These are phyloP conservation scores for Porites lutea DNA, from an alignment of 64 coral and sea anemone genomes.

Conservation along the genomic window DNA sequence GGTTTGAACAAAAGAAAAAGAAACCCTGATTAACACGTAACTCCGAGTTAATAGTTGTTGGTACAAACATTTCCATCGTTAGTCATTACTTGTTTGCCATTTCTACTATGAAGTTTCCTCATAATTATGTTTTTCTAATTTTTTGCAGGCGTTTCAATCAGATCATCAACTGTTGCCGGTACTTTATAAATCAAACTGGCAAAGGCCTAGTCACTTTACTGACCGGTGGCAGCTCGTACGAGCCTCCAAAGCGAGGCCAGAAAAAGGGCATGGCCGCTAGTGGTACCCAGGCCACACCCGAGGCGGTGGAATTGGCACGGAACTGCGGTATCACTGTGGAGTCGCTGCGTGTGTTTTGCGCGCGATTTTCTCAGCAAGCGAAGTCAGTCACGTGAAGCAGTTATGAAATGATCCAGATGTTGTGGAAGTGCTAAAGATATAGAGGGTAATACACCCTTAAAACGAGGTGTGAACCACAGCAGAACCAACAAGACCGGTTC, in stretches of 20 bases:
- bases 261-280: slow-evolving; percentile 64
- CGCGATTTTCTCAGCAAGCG: slow-evolving; percentile 62
- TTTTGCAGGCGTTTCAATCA: slow-evolving; percentile 83
- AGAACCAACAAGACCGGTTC: slow-evolving; percentile 19
- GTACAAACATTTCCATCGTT: too few species aligned
- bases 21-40: too few species aligned
- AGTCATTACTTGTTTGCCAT: not conserved
- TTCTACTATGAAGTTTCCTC: not conserved
- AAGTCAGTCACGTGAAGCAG: slow-evolving; percentile 61
- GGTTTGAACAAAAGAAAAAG: too few species aligned
- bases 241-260: slow-evolving; percentile 56
- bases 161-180: slow-evolving; percentile 84
- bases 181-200: slow-evolving; percentile 78
- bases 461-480: slow-evolving; percentile 21
- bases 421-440: slow-evolving; percentile 59
- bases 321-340: slow-evolving; percentile 85
- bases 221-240: slow-evolving; percentile 56
- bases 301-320: slow-evolving; percentile 83
- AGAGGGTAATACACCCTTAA: slow-evolving; percentile 29
- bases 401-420: slow-evolving; percentile 20
- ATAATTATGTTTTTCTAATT: not conserved
- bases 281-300: slow-evolving; percentile 89
- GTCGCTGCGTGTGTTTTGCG: slow-evolving; percentile 84
- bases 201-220: slow-evolving; percentile 82
- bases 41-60: too few species aligned